Base-by-base conservation (phyloP, 2,797 vertebrate species). In the Cottoperca gobio region DNA sequence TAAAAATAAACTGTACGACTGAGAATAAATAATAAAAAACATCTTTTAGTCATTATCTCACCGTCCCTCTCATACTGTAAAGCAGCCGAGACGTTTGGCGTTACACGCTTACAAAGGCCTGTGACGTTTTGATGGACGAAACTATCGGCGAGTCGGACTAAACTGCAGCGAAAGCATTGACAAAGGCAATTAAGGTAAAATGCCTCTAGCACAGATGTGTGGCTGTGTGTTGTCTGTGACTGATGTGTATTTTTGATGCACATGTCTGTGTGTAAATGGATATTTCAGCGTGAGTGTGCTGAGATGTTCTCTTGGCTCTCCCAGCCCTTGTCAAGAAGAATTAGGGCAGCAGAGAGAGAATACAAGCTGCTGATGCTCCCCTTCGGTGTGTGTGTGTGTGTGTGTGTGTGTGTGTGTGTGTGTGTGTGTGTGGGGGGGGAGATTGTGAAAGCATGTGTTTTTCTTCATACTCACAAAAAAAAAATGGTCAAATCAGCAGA, bases 271-370 rank as follows among this genome's bases (percentile, higher is more conserved):
- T 78, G 48, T 79, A 49, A 67, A 77, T 62, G n/a, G 73, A 82
- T 86, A 63, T 31, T 42, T 64, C n/a, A 50, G 58, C 81, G 28
- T 72, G 57, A 63, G 69, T 23, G 40, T 23, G 54, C 58, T 26
- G 84, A 87, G 81, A 86, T 89, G 89, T 82, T 92, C 90, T 92
- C 85, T 89, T 92, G 88, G 86, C 89, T 92, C 91, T 93, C 82
- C 85, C 86, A 92, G 91, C 87, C 88, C 92, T 91, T 93, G 94
- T 94, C 94, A 94, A 67, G 89, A 93, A 88, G 94, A 94, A 95
- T 94, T 94, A 95, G 95, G 92, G 88, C 93, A 95, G 82, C 87
- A 86, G 79, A 75, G 86, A 90, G 84, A 84, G 79, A 89, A 88
- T 88, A 88, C 88, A 86, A 89, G 86, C 86, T 89, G 86, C 85